These are phyloP conservation scores for Euphonia xanthogaster DNA, from an alignment of 2,797 vertebrate genomes.

Conservation along the genomic window DNA sequence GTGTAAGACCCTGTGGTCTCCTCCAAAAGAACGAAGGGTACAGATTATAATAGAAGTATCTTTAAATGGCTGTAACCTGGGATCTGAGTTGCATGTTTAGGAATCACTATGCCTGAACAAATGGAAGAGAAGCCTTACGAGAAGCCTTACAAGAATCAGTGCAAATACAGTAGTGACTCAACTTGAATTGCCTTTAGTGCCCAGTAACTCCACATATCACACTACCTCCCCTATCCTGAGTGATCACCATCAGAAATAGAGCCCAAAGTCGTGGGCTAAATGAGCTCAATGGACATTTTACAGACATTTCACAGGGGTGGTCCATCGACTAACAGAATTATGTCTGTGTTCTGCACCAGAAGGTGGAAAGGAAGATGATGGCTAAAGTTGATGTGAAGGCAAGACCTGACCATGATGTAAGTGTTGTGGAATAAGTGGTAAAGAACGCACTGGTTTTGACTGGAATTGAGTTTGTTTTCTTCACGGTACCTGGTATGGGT, in stretches of 20 bases:
- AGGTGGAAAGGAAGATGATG: not conserved
- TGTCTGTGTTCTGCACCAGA: not conserved
- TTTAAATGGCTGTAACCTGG: not conserved
- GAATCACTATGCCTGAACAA: not conserved
- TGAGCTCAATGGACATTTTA: not conserved
- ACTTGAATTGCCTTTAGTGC: not conserved
- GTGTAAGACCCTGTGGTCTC: not conserved
- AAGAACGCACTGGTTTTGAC: not conserved
- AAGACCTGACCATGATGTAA: not conserved
- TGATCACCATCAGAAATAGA: not conserved
- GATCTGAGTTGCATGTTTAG: not conserved
- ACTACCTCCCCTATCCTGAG: not conserved
- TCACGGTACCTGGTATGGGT: not conserved
- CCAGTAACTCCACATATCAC: not conserved
- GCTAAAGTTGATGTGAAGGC: not conserved
- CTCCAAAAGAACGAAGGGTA: not conserved
- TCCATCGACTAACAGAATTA: fast-evolving
- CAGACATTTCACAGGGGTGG: not conserved
- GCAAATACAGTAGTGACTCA: not conserved
- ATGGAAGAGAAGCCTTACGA: not conserved
- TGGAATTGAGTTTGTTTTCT: not conserved
- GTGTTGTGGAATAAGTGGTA: not conserved
- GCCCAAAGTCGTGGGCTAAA: not conserved
- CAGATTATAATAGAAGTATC: not conserved
- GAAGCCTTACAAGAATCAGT: not conserved